Conservation (phyloP, 35 echinoderm and acorn worm species). For the Heliocidaris tuberculata region DNA sequence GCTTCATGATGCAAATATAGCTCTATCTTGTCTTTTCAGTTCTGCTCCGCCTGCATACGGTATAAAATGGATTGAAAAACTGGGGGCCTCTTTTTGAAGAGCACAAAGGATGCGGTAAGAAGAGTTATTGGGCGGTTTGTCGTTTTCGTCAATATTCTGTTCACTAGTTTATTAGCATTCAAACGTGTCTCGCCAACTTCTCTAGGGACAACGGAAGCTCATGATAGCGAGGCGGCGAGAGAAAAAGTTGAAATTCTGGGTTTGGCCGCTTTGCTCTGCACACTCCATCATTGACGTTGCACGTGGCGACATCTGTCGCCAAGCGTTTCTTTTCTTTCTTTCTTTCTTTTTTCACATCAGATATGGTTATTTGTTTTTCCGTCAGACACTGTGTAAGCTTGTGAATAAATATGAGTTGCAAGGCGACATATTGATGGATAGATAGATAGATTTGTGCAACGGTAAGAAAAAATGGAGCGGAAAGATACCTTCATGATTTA, state of each 20-base stretch:
- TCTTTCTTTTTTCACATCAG: neutral
- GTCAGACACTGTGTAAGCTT: neutral
- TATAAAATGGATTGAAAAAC: neutral
- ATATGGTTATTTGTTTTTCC: neutral
- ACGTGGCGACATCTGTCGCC: neutral
- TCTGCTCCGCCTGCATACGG: neutral
- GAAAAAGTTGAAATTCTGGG: neutral
- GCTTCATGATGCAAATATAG: neutral
- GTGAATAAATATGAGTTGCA: neutral
- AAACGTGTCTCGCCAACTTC: neutral
- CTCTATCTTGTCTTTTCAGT: neutral
- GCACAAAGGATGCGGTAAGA: neutral
- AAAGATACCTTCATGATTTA: no score
- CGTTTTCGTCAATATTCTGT: slow-evolving; percentile 17
- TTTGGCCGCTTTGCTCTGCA: neutral
- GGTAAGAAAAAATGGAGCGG: no score
- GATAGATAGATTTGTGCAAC: no score
- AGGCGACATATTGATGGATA: neutral
- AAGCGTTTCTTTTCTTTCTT: neutral
- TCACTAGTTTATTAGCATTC: neutral
- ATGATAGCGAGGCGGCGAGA: neutral
- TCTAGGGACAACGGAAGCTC: neutral
- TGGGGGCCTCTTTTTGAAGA: neutral
- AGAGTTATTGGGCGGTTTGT: neutral
- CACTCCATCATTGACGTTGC: neutral